Evolutionary conservation across 2,113 vertebrate genomes (phyloP), one percentile per base, ranked within the genome.

Genomic region (Engraulis encrasicolus): DNA sequence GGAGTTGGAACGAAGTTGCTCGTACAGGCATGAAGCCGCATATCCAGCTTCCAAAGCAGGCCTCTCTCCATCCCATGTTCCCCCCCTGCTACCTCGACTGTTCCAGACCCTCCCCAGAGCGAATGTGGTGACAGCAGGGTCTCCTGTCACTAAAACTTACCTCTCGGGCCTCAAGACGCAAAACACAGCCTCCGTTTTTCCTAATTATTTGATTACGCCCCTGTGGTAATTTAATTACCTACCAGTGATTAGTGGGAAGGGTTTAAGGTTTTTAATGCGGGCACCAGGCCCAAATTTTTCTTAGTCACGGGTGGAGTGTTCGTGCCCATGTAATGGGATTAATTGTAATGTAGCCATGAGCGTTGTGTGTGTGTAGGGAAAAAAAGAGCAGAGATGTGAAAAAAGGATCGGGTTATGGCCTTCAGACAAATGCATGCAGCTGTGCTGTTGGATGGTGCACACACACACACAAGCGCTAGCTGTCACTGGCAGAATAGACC

Each of bases 131-230:
- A 7, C 34, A 17, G 20, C n/a, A 40, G 61, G 66, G 74, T 81
- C 50, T 86, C 79, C 85, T 91, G 89, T 91, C 90, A 88, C 82
- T 89, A 86, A 89, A 11, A 84, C 83, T 87, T 87, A 88, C 54
- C 31, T 6, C 81, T 27, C 82, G 86, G 37, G 27, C 61, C 71
- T 82, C 80, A 6, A 84, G 83, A 90, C 81, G 58, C 79, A 79
- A 90, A 92, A 90, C 89, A 88, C 50, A 18, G 78, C 36, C 40
- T 34, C 27, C 27, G 27, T 71, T 66, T 71, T 66, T 71, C 4
- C 27, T 71, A 34, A 27, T 71, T 71, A 71, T 71, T 71, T 71
- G 61, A 71, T 34, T 71, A 71, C 31, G 17, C 27, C 61, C 23
- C 27, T 2, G 27, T 5, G 27, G 27, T 17, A 71, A 34, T 71